A percentile compares a stretch with the other conserved stretches of the same genome.
phyloP scores from a whole-genome alignment of 1,140 invertebrate genomes.

The Panagrolaimus sp. region DNA sequence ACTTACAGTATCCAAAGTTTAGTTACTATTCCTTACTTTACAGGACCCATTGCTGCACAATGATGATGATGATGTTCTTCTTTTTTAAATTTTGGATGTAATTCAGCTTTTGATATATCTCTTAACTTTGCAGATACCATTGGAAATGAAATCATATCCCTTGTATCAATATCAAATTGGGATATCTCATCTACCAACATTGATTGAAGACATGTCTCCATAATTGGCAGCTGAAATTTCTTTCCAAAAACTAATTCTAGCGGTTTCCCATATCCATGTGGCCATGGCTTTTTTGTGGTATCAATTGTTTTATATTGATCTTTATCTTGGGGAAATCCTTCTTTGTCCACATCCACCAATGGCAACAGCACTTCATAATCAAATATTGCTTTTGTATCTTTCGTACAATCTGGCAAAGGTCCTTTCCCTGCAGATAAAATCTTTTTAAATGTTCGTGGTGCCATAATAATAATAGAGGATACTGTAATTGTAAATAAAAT shows the following conservation, averaged over 20 bases:
- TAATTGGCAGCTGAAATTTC: conserved; percentile 63
- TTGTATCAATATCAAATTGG: conserved; percentile 52
- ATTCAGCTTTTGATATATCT: conserved; percentile 59
- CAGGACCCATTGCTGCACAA: conserved; percentile 51
- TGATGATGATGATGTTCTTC: conserved; percentile 53
- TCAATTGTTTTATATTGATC: conserved; percentile 60
- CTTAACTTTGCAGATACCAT: conserved; percentile 63
- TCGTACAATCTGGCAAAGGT: conserved; percentile 49
- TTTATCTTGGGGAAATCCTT: not conserved
- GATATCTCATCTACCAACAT: conserved; percentile 62
- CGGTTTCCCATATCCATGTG: conserved; percentile 61
- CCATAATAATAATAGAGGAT: too few species aligned
- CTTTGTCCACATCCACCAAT: conserved; percentile 15
- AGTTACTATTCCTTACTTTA: conserved; percentile 31
- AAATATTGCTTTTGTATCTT: conserved; percentile 60
- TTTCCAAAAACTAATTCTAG: conserved; percentile 64
- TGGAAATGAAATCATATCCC: conserved; percentile 59
- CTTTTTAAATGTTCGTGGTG: conserved; percentile 54
- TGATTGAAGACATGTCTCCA: conserved; percentile 62
- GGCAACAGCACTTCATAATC: conserved; percentile 49
- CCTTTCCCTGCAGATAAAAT: conserved; percentile 60
- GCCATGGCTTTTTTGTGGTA: conserved; percentile 61
- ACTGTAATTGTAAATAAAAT: too few species aligned
- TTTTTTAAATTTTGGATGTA: conserved; percentile 31
- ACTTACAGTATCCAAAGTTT: not conserved